Conservation (phyloP, 2,888 invertebrate species). For the Fissipunctia ypsillon region DNA sequence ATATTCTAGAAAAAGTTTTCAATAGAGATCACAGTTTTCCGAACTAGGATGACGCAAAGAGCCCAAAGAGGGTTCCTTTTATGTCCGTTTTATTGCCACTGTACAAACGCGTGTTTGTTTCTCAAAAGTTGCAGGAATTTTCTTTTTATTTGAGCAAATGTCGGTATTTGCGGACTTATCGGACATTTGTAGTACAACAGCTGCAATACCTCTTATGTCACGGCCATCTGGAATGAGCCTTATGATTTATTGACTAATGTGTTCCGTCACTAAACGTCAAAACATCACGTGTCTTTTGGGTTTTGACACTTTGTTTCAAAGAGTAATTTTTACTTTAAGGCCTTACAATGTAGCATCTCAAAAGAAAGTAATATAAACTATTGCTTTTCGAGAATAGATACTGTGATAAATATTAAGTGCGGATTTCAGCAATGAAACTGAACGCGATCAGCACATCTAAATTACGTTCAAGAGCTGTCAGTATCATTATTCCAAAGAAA, state of each 20-base stretch:
- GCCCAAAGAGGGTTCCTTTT: not conserved
- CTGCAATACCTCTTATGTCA: not conserved
- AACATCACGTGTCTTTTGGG: not conserved
- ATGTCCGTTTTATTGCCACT: not conserved
- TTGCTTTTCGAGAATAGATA: not conserved
- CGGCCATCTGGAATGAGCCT: not conserved
- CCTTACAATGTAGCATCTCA: not conserved
- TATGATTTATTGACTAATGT: not conserved
- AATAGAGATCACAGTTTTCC: not conserved
- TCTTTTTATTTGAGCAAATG: not conserved
- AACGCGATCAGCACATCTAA: no score
- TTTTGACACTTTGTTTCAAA: not conserved
- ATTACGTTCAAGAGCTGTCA: no score
- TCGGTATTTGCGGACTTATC: not conserved
- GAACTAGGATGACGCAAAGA: not conserved
- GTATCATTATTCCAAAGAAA: no score
- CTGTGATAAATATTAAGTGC: not conserved
- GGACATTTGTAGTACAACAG: not conserved
- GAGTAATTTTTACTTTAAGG: not conserved
- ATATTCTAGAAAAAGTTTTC: not conserved
- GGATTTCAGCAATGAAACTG: no score
- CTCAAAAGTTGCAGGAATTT: not conserved
- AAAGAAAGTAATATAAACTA: not conserved
- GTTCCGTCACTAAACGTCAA: not conserved
- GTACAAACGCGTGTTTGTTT: not conserved